phyloP scores from a whole-genome alignment of 1,140 invertebrate genomes.

The Drosophila kurseongensis region DNA sequence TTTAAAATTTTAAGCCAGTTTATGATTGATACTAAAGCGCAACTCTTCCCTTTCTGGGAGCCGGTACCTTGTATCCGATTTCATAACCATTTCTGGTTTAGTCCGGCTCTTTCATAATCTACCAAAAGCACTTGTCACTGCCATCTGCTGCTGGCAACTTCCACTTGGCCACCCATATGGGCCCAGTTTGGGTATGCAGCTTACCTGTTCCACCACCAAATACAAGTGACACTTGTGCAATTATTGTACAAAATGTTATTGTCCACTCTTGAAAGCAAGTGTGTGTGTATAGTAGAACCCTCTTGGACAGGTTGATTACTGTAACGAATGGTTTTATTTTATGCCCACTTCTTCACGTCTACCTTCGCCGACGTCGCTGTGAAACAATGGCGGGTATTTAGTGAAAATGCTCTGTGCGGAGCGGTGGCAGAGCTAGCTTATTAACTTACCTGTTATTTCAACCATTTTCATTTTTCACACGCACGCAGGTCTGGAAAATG shows the following conservation, averaged over 20 bases:
- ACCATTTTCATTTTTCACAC: slow-evolving; percentile 76
- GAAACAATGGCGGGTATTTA: slow-evolving; percentile 72
- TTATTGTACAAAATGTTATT: slow-evolving; percentile 64
- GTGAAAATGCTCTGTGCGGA: slow-evolving; percentile 66
- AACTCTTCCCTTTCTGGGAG: slow-evolving; percentile 2
- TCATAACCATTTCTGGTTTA: slow-evolving; percentile 33
- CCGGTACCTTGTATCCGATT: slow-evolving; percentile 20
- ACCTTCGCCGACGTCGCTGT: slow-evolving; percentile 38
- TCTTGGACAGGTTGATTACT: slow-evolving; percentile 24
- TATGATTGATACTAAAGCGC: background rate
- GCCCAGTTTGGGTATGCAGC: slow-evolving; percentile 39
- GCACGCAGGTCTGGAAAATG: slow-evolving; percentile 56
- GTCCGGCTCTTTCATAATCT: slow-evolving; percentile 40
- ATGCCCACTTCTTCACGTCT: slow-evolving; percentile 12
- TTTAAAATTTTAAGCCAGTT: background rate
- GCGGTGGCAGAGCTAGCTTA: slow-evolving; percentile 45
- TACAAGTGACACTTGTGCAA: slow-evolving; percentile 72
- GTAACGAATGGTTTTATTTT: slow-evolving; percentile 28
- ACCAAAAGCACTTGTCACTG: slow-evolving; percentile 38
- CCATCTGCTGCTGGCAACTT: slow-evolving; percentile 23
- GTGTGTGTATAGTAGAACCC: slow-evolving; percentile 19
- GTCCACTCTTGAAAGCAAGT: slow-evolving; percentile 26
- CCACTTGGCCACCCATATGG: slow-evolving; percentile 28
- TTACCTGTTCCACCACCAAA: slow-evolving; percentile 43
- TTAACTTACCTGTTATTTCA: slow-evolving; percentile 75